These are phyloP conservation scores for Euzetes globulus DNA, from an alignment of 2,888 invertebrate genomes.

Conservation along the genomic window DNA sequence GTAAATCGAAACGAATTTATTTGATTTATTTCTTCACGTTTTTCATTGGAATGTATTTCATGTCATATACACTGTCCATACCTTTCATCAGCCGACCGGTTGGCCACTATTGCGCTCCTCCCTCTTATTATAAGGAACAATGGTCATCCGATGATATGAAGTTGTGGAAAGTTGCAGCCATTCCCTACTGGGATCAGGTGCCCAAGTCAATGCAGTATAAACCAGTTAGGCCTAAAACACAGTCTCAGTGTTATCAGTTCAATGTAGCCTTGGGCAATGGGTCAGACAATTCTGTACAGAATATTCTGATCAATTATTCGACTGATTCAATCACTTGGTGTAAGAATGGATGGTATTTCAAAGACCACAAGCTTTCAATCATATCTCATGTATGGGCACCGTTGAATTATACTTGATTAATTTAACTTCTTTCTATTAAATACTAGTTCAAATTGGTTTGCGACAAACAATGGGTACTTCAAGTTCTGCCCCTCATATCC, in stretches of 20 bases:
- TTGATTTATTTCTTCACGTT: constrained; percentile 10
- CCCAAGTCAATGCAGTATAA: background rate
- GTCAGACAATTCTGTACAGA: background rate
- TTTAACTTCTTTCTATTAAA: background rate
- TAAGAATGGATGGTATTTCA: background rate
- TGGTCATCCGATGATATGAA: constrained; percentile 4
- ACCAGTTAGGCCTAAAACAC: background rate
- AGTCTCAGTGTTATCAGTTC: background rate
- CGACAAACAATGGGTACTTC: background rate
- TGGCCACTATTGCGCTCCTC: background rate
- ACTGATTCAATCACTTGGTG: background rate
- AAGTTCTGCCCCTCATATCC: background rate
- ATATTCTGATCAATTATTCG: background rate
- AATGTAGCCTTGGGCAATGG: background rate
- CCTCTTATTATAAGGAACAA: background rate
- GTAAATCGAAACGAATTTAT: background rate
- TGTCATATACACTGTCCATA: background rate
- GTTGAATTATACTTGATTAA: background rate
- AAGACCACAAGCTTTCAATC: background rate
- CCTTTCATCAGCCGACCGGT: background rate
- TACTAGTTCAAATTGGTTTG: background rate
- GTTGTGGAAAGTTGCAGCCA: background rate
- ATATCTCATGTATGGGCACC: background rate
- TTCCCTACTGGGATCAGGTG: constrained; percentile 21
- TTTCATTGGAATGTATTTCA: constrained; percentile 2